A percentile compares a stretch with the other conserved stretches of the same genome.
Conservation (phyloP, 2,888 invertebrate species). For the Chironomus riparius region DNA sequence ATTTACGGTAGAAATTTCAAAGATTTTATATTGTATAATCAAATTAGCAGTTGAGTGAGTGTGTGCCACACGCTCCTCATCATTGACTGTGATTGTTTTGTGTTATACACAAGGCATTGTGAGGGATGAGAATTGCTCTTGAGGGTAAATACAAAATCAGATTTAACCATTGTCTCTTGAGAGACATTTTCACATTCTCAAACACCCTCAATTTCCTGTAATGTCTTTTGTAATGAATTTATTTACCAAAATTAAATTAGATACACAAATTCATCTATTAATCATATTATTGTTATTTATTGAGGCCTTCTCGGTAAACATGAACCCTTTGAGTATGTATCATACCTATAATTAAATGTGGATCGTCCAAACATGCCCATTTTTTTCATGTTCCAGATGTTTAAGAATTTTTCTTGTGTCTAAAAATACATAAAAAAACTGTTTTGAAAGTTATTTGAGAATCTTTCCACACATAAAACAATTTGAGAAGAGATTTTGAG, state of each 20-base stretch:
- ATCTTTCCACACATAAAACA: background rate
- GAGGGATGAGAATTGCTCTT: background rate
- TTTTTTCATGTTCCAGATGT: conserved; percentile 10
- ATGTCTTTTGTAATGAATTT: no score
- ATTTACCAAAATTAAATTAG: background rate
- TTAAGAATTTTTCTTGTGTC: background rate
- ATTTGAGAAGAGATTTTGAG: background rate
- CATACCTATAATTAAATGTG: background rate
- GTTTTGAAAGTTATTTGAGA: conserved; percentile 22
- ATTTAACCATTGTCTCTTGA: background rate
- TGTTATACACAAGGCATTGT: no score
- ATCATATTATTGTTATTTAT: background rate
- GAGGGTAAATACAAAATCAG: background rate
- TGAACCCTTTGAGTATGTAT: conserved; percentile 10
- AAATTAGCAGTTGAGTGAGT: background rate
- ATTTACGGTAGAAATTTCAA: background rate
- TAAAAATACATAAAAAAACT: conserved; percentile 2
- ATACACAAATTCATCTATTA: conserved; percentile 2
- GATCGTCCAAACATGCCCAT: background rate
- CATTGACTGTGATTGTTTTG: background rate
- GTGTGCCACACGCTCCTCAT: background rate
- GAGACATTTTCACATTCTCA: background rate
- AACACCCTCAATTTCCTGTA: background rate
- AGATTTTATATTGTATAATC: background rate
- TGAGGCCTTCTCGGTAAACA: background rate